Evolutionary conservation across 2,113 vertebrate species (phyloP).

Genomic region (Axis porcinus): DNA sequence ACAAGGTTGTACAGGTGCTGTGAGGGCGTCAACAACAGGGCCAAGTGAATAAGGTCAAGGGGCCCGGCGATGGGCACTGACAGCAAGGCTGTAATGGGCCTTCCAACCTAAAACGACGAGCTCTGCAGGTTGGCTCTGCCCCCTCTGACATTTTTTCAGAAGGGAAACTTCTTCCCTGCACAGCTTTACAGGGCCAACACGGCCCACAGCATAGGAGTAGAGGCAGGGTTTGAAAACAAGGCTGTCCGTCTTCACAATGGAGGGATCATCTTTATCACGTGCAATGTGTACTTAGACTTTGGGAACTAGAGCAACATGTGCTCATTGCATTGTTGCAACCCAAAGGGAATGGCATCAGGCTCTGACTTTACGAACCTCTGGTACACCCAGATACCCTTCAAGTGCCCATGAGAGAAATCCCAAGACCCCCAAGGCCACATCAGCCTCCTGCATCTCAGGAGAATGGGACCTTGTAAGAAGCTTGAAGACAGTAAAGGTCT

Average conservation of each 20-base stretch:
- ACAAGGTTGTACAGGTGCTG: conserved; percentile 97
- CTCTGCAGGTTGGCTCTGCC: not conserved
- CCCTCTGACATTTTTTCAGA: not conserved
- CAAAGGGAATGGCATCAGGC: not conserved
- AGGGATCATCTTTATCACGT: not conserved
- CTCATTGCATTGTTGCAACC: not conserved
- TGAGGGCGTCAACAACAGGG: conserved; percentile 22
- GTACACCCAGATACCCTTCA: not conserved
- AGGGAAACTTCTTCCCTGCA: not conserved
- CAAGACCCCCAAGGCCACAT: not conserved
- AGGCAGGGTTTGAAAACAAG: not conserved
- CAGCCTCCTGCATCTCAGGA: not conserved
- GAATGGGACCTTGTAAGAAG: accelerated
- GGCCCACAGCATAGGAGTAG: not conserved
- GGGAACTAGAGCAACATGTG: not conserved
- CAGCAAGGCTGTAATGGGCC: accelerated
- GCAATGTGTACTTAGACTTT: not conserved
- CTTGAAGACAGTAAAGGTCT: accelerated
- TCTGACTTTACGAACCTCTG: not conserved
- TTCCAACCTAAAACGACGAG: not conserved
- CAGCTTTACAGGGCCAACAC: not conserved
- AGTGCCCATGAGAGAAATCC: not conserved
- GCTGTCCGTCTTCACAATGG: not conserved
- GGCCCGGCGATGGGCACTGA: not conserved
- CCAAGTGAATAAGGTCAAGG: not conserved